phyloP scores from a whole-genome alignment of 2,888 invertebrate genomes.

The Pollenia angustigena region DNA sequence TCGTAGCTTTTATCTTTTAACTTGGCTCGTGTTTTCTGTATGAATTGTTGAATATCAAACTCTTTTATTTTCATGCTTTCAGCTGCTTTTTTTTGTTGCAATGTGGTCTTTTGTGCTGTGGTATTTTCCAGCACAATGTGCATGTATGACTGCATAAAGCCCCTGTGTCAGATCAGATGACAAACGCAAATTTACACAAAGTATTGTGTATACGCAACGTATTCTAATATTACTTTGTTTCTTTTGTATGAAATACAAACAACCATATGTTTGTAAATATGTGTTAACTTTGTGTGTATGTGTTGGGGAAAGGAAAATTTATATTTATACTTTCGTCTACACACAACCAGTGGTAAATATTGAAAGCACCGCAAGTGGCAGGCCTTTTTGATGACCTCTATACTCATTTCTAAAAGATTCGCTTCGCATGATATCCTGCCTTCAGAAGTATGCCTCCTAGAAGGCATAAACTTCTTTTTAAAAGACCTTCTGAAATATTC shows the following conservation, averaged over 20 bases:
- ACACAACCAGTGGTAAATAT: too few relatives aligned
- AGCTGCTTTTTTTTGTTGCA: background rate
- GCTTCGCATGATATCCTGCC: too few relatives aligned
- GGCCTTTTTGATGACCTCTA: too few relatives aligned
- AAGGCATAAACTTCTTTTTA: too few relatives aligned
- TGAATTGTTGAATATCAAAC: conserved; percentile 29
- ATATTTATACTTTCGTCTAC: background rate
- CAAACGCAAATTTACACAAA: conserved; percentile 65
- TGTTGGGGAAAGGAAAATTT: background rate
- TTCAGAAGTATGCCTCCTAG: too few relatives aligned
- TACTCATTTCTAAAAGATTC: too few relatives aligned
- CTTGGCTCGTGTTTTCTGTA: background rate
- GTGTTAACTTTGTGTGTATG: background rate
- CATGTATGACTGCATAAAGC: conserved; percentile 66
- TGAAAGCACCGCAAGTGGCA: too few relatives aligned
- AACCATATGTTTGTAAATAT: too few relatives aligned
- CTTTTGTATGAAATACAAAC: too few relatives aligned
- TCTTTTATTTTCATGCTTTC: conserved; percentile 8
- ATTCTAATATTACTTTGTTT: conserved; percentile 18
- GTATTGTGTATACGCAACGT: conserved; percentile 32
- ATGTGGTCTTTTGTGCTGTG: background rate
- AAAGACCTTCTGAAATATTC: too few relatives aligned
- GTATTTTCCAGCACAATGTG: conserved; percentile 50
- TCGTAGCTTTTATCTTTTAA: conserved; percentile 35
- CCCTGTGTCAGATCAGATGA: conserved; percentile 64